Evolutionary conservation across 2,113 vertebrate genomes (phyloP), one percentile per base, ranked within the genome.

Genomic region (Ceratotherium simum): DNA sequence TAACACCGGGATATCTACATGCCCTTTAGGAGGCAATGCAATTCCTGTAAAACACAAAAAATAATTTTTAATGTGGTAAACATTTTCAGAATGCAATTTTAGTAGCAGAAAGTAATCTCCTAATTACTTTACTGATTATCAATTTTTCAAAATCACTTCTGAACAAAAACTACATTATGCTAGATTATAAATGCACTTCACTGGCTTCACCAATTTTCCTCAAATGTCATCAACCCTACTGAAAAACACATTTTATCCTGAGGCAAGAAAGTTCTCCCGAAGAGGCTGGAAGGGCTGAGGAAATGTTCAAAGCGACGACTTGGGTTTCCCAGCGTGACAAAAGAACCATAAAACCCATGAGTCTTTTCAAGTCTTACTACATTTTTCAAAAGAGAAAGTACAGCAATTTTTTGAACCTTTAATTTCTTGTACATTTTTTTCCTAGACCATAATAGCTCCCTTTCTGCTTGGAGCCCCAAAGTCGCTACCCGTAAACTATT

Each of bases 1-100:
- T 87, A 99, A 94, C 39, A 99, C 96, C 0, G 98, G 98, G 62
- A 99, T 98, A 76, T 99, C 98, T 83, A 99, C 5, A 70, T 72
- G 98, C 96, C 91, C 98, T 95, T 98, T 99, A 3, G 99, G 98
- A 96, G 94, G 92, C 90, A 99, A 93, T 14, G 14, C 46, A 42
- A 98, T 95, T 94, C 97, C 99, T 99, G 96, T 48, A 97, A 98
- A 65, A 98, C 2, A 83, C 5, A 73, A 72, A 54, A 85, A 85
- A 60, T 48, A 73, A 21, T 64, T 87, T 93, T 80, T 83, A 94
- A 79, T 56, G 54, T 78, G 20, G 13, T 51, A 87, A 97, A 80
- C 69, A 84, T 29, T 27, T 75, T 42, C 36, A 96, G 29, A 96
- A 46, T 64, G n/a, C 83, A 76, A 78, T 75, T 95, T 90, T 64